Evolutionary conservation across 2,113 vertebrate genomes (phyloP).

Genomic region (Labrus mixtus): DNA sequence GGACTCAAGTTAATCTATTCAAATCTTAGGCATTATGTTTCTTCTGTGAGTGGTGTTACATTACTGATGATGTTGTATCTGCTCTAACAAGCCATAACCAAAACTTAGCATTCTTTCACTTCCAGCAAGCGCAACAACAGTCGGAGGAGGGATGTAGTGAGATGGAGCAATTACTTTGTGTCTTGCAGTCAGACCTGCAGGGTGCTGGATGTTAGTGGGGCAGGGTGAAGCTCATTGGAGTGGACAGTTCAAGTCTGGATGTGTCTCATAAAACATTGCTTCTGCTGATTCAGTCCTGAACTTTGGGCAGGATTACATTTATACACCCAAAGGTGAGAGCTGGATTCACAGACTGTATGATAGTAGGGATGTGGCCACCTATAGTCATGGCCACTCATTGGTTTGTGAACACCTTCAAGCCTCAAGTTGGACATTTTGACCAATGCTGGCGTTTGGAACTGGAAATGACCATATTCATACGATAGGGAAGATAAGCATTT

Average conservation of each 20-base stretch:
- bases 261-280: not conserved
- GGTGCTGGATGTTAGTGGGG: not conserved
- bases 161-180: not conserved
- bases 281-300: not conserved
- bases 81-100: not conserved
- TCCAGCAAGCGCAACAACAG: not conserved
- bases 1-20: not conserved
- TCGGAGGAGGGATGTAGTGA: not conserved
- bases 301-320: not conserved
- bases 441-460: not conserved
- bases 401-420: too few species aligned
- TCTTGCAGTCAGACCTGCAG: not conserved
- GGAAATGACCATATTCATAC: too few species aligned
- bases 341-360: not conserved
- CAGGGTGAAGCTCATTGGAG: not conserved
- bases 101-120: not conserved
- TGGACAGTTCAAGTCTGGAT: not conserved
- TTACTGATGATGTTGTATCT: slow-evolving; percentile 1
- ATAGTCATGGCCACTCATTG: too few species aligned
- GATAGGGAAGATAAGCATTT: too few species aligned
- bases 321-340: not conserved
- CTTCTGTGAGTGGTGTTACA: not conserved
- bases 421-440: not conserved
- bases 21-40: not conserved
- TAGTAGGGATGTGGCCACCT: too few species aligned